phyloP scores from a whole-genome alignment of 64 coral and sea anemone genomes.

The Pocillopora damicornis region DNA sequence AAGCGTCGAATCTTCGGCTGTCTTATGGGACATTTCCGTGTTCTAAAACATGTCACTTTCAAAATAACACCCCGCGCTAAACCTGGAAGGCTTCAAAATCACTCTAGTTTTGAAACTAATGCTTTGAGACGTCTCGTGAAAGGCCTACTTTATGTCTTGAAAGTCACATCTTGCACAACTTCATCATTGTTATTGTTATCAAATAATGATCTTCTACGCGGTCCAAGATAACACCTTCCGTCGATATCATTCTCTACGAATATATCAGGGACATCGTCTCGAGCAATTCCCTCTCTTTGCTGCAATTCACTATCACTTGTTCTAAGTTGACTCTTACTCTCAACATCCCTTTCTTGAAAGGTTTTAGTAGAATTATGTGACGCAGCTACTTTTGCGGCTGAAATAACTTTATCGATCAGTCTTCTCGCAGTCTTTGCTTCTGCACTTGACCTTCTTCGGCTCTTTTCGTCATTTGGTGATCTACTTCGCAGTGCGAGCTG shows the following conservation, averaged over 20 bases:
- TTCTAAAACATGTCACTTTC: too few species aligned
- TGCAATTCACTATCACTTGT: not conserved
- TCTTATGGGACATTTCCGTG: too few species aligned
- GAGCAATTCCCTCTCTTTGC: not conserved
- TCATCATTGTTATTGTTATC: not conserved
- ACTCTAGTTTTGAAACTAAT: too few species aligned
- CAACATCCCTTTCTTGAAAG: not conserved
- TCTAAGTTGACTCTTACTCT: not conserved
- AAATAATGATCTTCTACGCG: conserved; percentile 11
- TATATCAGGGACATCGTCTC: conserved; percentile 8
- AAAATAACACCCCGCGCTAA: too few species aligned
- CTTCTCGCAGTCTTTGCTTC: not conserved
- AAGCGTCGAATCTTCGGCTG: too few species aligned
- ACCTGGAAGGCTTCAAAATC: too few species aligned
- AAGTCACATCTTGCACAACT: too few species aligned
- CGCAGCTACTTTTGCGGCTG: conserved; percentile 22
- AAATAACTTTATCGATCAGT: conserved; percentile 20
- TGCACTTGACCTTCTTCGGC: not conserved
- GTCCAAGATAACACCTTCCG: conserved; percentile 24
- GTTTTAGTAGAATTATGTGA: conserved; percentile 12
- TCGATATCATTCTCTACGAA: conserved; percentile 34
- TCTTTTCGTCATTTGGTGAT: not conserved
- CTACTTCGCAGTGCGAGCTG: not conserved
- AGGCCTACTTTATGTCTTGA: too few species aligned
- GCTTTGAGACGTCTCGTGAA: too few species aligned